Evolutionary conservation across 2,888 invertebrate genomes (phyloP).

Genomic region (Galeruca laticollis): DNA sequence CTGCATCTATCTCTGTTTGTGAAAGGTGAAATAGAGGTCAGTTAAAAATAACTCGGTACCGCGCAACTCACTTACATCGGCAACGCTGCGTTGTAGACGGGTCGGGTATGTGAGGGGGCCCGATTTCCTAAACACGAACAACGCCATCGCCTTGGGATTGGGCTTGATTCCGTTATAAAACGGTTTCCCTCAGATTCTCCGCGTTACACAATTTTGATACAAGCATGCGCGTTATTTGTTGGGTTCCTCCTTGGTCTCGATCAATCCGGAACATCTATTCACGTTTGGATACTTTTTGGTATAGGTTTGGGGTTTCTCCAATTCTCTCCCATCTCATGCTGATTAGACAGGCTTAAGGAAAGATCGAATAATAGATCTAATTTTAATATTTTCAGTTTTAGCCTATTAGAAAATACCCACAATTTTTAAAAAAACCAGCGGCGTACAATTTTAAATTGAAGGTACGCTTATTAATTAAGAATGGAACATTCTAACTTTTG

Average conservation of each 20-base stretch:
- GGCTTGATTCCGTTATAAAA: constrained; percentile 21
- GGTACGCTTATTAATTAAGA: background rate
- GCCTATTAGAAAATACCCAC: background rate
- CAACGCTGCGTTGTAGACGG: constrained; percentile 38
- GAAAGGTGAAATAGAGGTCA: constrained; percentile 45
- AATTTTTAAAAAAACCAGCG: background rate
- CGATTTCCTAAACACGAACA: constrained; percentile 21
- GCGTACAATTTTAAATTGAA: background rate
- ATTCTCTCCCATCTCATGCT: background rate
- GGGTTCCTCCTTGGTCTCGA: constrained; percentile 41
- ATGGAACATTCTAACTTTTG: background rate
- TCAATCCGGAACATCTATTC: constrained; percentile 31
- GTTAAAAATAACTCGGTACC: constrained; percentile 42
- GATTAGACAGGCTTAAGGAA: background rate
- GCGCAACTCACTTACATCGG: constrained; percentile 40
- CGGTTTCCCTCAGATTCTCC: constrained; percentile 33
- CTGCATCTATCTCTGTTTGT: constrained; percentile 33
- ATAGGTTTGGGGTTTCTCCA: constrained; percentile 5
- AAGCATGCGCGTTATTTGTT: constrained; percentile 35
- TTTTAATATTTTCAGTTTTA: constrained; percentile 2
- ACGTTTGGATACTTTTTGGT: constrained; percentile 7
- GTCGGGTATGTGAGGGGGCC: constrained; percentile 20
- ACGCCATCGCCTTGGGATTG: constrained; percentile 19
- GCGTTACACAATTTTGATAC: constrained; percentile 30
- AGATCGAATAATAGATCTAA: background rate